A percentile compares a stretch with the other conserved stretches of the same genome.
These are phyloP conservation scores for Lymantria monacha DNA, from an alignment of 2,888 invertebrate genomes.

Conservation along the genomic window DNA sequence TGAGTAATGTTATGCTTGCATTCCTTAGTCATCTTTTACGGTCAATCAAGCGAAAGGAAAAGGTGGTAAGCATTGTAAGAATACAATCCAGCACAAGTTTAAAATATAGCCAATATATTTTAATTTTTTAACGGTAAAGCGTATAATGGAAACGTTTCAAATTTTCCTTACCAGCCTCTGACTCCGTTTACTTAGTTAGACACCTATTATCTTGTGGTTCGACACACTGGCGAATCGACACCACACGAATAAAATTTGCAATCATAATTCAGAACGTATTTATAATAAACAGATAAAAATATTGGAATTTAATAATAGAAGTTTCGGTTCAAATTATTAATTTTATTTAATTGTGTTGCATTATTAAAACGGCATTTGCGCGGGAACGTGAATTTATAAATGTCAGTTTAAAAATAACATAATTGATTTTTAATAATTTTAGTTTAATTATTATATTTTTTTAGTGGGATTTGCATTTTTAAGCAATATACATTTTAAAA, in stretches of 20 bases:
- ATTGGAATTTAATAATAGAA: neutral
- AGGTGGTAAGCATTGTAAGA: too few relatives aligned
- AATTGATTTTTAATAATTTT: neutral
- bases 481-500: neutral
- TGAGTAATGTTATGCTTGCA: too few relatives aligned
- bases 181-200: slow-evolving; percentile 48
- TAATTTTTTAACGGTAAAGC: too few relatives aligned
- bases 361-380: neutral
- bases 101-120: too few relatives aligned
- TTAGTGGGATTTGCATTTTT: neutral
- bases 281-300: neutral
- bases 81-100: too few relatives aligned
- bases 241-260: slow-evolving; percentile 1
- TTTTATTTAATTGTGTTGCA: too few relatives aligned
- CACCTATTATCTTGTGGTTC: slow-evolving; percentile 49
- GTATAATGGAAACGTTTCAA: slow-evolving; percentile 42
- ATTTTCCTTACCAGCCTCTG: slow-evolving; percentile 28
- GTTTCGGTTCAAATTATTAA: too few relatives aligned
- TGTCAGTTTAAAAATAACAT: neutral
- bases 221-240: slow-evolving; percentile 31
- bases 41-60: too few relatives aligned
- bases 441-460: neutral
- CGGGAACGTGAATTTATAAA: neutral
- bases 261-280: neutral
- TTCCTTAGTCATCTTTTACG: too few relatives aligned